Percentiles rank a stretch among this genome's conserved stretches.
These are phyloP conservation scores for Octodonta nipae DNA, from an alignment of 2,888 invertebrate genomes.

Conservation along the genomic window DNA sequence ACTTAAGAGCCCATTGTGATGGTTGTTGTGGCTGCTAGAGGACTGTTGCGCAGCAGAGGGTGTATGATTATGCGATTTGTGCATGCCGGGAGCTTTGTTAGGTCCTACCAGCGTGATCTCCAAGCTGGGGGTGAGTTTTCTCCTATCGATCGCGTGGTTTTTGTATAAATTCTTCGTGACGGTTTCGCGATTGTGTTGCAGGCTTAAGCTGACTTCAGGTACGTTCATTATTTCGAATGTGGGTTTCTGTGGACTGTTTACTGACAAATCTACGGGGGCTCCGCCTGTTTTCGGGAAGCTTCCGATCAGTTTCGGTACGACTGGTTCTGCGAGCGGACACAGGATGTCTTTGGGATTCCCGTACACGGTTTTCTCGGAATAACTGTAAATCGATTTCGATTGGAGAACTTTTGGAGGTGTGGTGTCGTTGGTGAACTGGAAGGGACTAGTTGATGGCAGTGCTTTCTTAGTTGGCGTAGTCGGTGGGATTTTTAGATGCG, in stretches of 20 bases:
- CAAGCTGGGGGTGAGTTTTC: conserved; percentile 48
- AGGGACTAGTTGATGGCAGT: conserved; percentile 29
- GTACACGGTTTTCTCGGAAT: conserved; percentile 51
- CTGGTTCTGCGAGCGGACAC: conserved; percentile 37
- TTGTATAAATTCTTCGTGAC: conserved; percentile 21
- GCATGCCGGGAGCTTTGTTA: conserved; percentile 8
- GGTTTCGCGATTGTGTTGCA: conserved; percentile 11
- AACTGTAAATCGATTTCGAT: conserved; percentile 50
- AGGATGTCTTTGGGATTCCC: conserved; percentile 60
- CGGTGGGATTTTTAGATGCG: conserved; percentile 14
- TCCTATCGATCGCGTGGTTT: conserved; percentile 31
- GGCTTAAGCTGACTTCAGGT: conserved; percentile 23
- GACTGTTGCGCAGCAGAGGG: conserved; percentile 5
- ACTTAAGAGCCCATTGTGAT: conserved; percentile 40
- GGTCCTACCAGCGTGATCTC: conserved; percentile 53
- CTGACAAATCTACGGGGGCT: conserved; percentile 54
- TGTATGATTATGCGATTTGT: conserved; percentile 5
- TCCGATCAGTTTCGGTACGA: conserved; percentile 31
- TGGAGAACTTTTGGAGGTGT: conserved; percentile 46
- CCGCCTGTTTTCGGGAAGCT: conserved; percentile 33
- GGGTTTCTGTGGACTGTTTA: conserved; percentile 37
- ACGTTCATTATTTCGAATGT: conserved; percentile 49
- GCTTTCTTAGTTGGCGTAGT: conserved; percentile 29
- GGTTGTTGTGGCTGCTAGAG: conserved; percentile 9
- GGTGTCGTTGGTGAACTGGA: conserved; percentile 14